A percentile compares a stretch with the other conserved stretches of the same genome.
Conservation (phyloP, 2,888 invertebrate genomes). For the Acronicta alni region DNA sequence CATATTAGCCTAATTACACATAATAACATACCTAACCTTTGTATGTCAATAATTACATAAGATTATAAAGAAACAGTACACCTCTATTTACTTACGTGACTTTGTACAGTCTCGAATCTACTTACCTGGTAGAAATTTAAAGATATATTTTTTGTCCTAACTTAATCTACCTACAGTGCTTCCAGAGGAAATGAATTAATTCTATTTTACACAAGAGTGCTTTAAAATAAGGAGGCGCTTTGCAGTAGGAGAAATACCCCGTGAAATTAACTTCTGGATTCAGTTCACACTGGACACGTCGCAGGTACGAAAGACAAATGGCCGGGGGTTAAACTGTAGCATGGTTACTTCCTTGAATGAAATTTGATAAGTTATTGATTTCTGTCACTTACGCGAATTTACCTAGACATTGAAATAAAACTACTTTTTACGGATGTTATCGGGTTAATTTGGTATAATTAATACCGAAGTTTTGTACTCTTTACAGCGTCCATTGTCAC, state of each 20-base stretch:
- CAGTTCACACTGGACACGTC: constrained; percentile 81
- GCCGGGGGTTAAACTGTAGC: constrained; percentile 63
- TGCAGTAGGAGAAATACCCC: constrained; percentile 82
- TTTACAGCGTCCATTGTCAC: too few relatives aligned
- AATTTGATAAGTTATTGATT: constrained; percentile 51
- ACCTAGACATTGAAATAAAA: too few relatives aligned
- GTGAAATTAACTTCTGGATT: constrained; percentile 86
- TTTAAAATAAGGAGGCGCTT: constrained; percentile 73
- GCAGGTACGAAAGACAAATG: constrained; percentile 83
- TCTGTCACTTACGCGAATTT: too few relatives aligned
- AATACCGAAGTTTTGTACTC: too few relatives aligned
- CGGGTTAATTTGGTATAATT: too few relatives aligned
- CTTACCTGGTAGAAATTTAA: constrained; percentile 31
- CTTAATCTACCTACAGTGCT: constrained; percentile 60
- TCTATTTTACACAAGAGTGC: constrained; percentile 81
- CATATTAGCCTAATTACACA: too few relatives aligned
- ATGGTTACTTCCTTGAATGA: constrained; percentile 62
- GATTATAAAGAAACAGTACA: background rate
- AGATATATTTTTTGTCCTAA: constrained; percentile 57
- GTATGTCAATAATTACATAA: too few relatives aligned
- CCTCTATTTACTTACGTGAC: constrained; percentile 21
- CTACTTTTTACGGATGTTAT: too few relatives aligned
- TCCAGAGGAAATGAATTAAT: constrained; percentile 76
- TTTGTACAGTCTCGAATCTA: constrained; percentile 14
- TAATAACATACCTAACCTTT: too few relatives aligned